Percentiles rank a stretch among this genome's conserved stretches.
These are phyloP conservation scores for Oryzias celebensis DNA, from an alignment of 2,113 vertebrate genomes.

Conservation along the genomic window DNA sequence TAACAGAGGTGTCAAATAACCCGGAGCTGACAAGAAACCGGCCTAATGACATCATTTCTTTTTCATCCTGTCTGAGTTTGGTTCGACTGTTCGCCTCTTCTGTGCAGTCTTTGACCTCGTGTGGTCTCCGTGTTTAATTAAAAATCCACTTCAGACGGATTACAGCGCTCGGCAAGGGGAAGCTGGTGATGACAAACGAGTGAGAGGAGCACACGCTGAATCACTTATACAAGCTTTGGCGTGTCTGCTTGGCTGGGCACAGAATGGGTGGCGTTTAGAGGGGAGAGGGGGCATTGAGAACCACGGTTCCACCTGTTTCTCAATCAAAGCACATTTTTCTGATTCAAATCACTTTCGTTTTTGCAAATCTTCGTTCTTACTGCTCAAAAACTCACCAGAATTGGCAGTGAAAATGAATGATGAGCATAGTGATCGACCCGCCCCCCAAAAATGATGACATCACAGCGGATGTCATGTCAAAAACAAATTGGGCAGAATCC, in stretches of 20 bases:
- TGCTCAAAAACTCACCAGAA: too few relatives aligned
- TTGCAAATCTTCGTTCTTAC: too few relatives aligned
- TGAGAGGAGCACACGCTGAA: slow-evolving; percentile 31
- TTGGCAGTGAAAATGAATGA: background rate
- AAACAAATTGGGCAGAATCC: too few relatives aligned
- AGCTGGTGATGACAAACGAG: slow-evolving; percentile 22
- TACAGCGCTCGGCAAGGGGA: slow-evolving; percentile 33
- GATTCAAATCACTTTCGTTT: too few relatives aligned
- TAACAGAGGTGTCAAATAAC: too few relatives aligned
- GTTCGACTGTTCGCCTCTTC: background rate
- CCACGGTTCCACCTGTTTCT: too few relatives aligned
- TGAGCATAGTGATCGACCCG: background rate
- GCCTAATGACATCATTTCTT: too few relatives aligned
- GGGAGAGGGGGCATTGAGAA: background rate
- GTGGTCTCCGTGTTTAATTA: slow-evolving; percentile 65
- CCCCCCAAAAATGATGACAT: background rate
- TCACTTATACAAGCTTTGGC: slow-evolving; percentile 33
- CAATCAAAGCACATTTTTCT: too few relatives aligned
- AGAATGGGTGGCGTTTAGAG: background rate
- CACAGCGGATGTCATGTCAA: too few relatives aligned
- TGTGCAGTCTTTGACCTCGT: slow-evolving; percentile 28
- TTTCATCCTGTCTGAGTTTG: too few relatives aligned
- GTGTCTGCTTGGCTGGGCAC: slow-evolving; percentile 11
- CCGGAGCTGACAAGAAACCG: too few relatives aligned
- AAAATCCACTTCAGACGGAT: slow-evolving; percentile 56